Evolutionary conservation across 2,888 invertebrate genomes (phyloP).

Genomic region (Coleophora deauratella): DNA sequence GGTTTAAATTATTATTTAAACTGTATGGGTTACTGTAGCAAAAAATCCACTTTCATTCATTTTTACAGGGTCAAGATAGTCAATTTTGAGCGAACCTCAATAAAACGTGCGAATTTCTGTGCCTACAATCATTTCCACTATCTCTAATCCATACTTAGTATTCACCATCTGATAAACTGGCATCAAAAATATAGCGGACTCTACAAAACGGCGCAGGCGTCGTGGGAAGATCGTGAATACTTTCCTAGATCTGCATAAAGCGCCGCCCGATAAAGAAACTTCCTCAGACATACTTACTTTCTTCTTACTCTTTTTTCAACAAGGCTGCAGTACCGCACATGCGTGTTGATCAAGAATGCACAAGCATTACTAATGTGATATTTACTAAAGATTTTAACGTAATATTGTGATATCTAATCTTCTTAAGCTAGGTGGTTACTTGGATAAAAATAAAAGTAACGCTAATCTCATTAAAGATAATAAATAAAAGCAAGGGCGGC

Average conservation of each 20-base stretch:
- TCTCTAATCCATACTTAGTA: background rate
- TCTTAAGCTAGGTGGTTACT: background rate
- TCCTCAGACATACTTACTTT: constrained; percentile 12
- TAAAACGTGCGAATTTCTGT: too few relatives aligned
- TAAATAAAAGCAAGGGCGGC: background rate
- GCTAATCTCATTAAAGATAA: too few relatives aligned
- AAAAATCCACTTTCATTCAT: too few relatives aligned
- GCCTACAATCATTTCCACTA: too few relatives aligned
- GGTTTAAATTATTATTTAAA: too few relatives aligned
- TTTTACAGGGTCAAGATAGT: too few relatives aligned
- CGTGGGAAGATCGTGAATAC: constrained; percentile 42
- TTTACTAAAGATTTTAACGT: background rate
- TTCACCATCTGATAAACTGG: constrained; percentile 3
- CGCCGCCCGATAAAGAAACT: constrained; percentile 8
- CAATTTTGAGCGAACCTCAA: too few relatives aligned
- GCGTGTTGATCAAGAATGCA: too few relatives aligned
- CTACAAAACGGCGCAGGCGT: constrained; percentile 22
- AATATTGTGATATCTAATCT: background rate
- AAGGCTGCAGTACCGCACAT: constrained; percentile 5
- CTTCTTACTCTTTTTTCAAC: constrained; percentile 11
- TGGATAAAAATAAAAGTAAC: background rate
- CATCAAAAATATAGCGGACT: constrained; percentile 12
- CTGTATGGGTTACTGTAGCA: too few relatives aligned
- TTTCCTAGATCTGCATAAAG: constrained; percentile 16
- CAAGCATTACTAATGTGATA: background rate